A percentile compares a stretch with the other conserved stretches of the same genome.
Evolutionary conservation across 2,113 vertebrate genomes (phyloP).

Genomic region (Toxotes jaculatrix): DNA sequence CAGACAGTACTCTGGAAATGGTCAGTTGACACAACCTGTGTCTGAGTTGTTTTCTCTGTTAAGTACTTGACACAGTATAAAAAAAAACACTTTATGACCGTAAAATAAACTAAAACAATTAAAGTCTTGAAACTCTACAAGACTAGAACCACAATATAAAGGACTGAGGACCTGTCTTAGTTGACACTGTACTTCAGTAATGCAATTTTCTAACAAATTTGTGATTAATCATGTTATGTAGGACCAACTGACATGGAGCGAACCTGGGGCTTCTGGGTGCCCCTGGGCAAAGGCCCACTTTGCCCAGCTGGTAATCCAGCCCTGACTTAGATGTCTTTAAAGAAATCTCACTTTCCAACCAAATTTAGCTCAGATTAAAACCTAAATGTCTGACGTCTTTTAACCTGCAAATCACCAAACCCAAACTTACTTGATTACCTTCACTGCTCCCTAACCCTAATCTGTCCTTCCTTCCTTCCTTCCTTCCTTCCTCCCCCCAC

Average conservation of each 20-base stretch:
- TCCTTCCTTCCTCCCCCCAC: constrained; percentile 73
- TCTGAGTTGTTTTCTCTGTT: no score
- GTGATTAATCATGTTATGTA: background rate
- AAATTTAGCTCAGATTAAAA: background rate
- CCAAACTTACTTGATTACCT: constrained; percentile 1
- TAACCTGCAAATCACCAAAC: constrained; percentile 17
- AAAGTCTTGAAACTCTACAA: no score
- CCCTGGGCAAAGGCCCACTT: no score
- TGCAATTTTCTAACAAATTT: background rate
- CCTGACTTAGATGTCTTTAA: background rate
- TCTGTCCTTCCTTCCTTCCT: constrained; percentile 71
- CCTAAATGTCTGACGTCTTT: background rate
- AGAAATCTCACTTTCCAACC: background rate
- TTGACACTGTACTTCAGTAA: no score
- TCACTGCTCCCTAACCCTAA: constrained; percentile 48
- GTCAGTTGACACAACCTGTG: no score
- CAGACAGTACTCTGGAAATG: no score
- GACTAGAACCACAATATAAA: no score
- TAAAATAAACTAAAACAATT: background rate
- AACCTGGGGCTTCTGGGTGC: background rate
- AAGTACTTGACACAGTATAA: no score
- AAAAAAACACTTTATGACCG: no score
- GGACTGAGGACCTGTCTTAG: no score
- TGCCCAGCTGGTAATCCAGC: background rate
- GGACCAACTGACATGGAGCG: background rate